Evolutionary conservation across 1,140 invertebrate species (phyloP).

Genomic region (Drosophila bifasciata): DNA sequence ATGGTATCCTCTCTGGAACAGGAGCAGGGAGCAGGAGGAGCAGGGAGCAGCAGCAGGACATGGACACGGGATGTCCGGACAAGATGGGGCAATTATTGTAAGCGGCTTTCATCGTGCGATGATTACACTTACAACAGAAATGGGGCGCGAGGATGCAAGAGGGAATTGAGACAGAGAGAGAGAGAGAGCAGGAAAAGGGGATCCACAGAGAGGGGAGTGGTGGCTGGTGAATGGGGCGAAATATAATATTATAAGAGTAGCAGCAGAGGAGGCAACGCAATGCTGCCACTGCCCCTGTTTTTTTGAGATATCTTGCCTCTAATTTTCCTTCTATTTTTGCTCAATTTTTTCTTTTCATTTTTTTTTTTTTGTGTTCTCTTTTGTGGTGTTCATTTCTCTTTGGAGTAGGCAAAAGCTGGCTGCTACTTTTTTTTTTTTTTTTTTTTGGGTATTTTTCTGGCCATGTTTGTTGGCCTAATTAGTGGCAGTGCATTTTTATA

Average conservation of each 20-base stretch:
- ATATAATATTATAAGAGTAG: too few relatives aligned
- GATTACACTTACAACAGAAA: conserved; percentile 81
- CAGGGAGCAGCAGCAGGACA: conserved; percentile 3
- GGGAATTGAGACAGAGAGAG: too few relatives aligned
- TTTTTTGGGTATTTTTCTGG: conserved; percentile 14
- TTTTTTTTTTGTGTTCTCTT: too few relatives aligned
- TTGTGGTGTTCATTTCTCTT: too few relatives aligned
- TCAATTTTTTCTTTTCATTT: too few relatives aligned
- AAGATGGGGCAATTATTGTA: conserved; percentile 79
- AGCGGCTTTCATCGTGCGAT: conserved; percentile 80
- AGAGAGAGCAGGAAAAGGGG: conserved; percentile 3
- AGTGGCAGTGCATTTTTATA: conserved; percentile 79
- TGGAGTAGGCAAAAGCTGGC: not conserved
- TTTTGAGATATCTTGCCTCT: too few relatives aligned
- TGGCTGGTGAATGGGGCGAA: not conserved
- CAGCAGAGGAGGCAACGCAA: too few relatives aligned
- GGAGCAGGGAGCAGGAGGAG: not conserved
- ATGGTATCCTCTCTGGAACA: not conserved
- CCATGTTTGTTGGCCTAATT: conserved; percentile 78
- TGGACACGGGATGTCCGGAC: conserved; percentile 59
- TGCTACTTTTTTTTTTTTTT: conserved; percentile 13
- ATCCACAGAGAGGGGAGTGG: not conserved
- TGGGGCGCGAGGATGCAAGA: conserved; percentile 52
- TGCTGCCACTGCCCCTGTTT: too few relatives aligned
- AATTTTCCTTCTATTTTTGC: too few relatives aligned